These are phyloP conservation scores for Ascidia mentula DNA, from an alignment of 23 tunicate genomes.

Conservation along the genomic window DNA sequence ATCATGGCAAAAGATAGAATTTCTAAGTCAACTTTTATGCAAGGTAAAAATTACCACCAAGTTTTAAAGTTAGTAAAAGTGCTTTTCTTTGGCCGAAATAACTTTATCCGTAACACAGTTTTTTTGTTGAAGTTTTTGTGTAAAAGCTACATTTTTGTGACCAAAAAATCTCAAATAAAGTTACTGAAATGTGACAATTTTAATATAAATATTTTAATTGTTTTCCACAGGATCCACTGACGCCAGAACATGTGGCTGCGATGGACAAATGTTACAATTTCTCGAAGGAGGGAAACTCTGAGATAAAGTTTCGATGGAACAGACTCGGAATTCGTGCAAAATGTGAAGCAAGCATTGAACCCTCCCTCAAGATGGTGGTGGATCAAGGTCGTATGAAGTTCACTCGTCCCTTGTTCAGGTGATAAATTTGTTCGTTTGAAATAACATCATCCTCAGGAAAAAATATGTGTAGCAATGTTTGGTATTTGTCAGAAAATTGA, in stretches of 20 bases:
- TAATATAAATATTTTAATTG: too few relatives aligned
- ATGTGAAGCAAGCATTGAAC: slow-evolving; percentile 47
- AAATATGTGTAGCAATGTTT: too few relatives aligned
- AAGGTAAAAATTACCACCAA: slow-evolving; percentile 57
- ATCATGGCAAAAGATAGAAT: slow-evolving; percentile 87
- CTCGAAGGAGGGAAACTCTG: slow-evolving; percentile 53
- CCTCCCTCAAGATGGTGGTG: slow-evolving; percentile 81
- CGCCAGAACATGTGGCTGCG: slow-evolving; percentile 30
- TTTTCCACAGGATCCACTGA: slow-evolving; percentile 69
- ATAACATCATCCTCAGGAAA: too few relatives aligned
- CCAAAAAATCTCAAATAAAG: too few relatives aligned
- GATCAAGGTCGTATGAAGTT: slow-evolving; percentile 96
- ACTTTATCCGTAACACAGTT: too few relatives aligned
- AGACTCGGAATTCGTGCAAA: slow-evolving; percentile 75
- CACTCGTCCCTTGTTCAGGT: slow-evolving; percentile 96
- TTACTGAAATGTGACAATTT: too few relatives aligned
- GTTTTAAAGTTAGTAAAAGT: too few relatives aligned
- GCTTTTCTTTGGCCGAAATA: too few relatives aligned
- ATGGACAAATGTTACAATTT: slow-evolving; percentile 73
- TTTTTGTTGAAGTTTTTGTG: too few relatives aligned
- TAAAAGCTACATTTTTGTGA: too few relatives aligned
- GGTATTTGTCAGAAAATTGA: too few relatives aligned
- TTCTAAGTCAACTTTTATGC: slow-evolving; percentile 67
- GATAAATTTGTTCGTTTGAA: too few relatives aligned
- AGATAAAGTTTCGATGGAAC: slow-evolving; percentile 92